These are phyloP conservation scores for Ancistrus triradiatus DNA, from an alignment of 2,113 vertebrate species.

Conservation along the genomic window DNA sequence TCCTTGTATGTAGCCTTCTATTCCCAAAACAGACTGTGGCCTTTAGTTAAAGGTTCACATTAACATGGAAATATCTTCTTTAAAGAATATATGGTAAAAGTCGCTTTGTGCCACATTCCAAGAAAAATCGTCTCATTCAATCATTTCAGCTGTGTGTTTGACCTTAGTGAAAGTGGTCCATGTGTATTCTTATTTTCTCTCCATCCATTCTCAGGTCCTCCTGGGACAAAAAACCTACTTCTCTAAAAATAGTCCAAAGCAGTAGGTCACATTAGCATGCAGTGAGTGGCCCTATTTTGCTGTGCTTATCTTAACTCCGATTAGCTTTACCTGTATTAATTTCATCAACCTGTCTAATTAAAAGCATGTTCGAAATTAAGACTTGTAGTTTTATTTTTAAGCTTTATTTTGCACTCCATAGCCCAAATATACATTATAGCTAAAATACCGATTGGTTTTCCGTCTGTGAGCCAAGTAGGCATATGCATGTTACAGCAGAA, in stretches of 20 bases:
- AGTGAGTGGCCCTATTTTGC: constrained; percentile 27
- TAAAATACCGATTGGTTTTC: constrained; percentile 10
- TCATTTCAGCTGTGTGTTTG: constrained; percentile 39
- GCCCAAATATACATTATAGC: constrained; percentile 26
- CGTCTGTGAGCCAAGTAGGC: constrained; percentile 12
- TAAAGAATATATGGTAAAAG: constrained; percentile 2
- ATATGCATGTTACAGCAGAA: constrained; percentile 3
- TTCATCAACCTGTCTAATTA: constrained; percentile 24
- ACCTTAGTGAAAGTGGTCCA: constrained; percentile 44
- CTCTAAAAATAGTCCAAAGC: constrained; percentile 47
- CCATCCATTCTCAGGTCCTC: constrained; percentile 31
- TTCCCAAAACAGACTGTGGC: background rate
- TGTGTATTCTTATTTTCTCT: constrained; percentile 24
- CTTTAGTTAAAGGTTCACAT: background rate
- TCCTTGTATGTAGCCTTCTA: background rate
- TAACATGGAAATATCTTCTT: too few species aligned
- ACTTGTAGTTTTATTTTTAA: constrained; percentile 19
- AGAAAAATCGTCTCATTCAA: constrained; percentile 26
- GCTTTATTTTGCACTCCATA: constrained; percentile 21
- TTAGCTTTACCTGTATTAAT: constrained; percentile 34
- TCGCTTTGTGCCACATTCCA: constrained; percentile 12
- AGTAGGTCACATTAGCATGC: constrained; percentile 23
- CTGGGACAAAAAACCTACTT: constrained; percentile 49
- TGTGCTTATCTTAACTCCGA: constrained; percentile 27
- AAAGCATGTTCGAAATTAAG: constrained; percentile 15